These are phyloP conservation scores for Ochotona curzoniae DNA, from an alignment of 2,113 vertebrate species.

Conservation along the genomic window DNA sequence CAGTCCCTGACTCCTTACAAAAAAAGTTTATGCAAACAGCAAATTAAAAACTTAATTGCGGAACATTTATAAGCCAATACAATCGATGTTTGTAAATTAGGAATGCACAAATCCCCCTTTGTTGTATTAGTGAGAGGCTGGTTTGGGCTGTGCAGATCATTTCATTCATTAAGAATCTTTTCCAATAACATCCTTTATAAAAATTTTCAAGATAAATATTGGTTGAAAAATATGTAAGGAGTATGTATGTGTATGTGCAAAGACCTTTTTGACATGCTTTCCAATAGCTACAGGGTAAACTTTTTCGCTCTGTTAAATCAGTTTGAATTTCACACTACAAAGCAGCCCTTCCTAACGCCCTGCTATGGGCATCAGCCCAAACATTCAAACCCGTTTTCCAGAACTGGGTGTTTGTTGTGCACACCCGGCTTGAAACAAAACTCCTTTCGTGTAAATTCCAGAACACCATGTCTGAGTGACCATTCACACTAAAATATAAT, in stretches of 20 bases:
- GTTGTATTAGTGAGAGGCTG: too few species aligned
- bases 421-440: background rate
- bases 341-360: too few species aligned
- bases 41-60: background rate
- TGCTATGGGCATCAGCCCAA: too few species aligned
- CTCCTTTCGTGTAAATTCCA: background rate
- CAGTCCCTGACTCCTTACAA: background rate
- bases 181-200: background rate
- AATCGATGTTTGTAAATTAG: background rate
- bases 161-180: background rate
- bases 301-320: background rate
- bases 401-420: background rate
- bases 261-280: background rate
- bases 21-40: rapidly evolving
- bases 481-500: too few species aligned
- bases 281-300: rapidly evolving
- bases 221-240: background rate
- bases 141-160: background rate
- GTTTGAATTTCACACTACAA: too few species aligned
- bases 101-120: background rate
- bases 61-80: background rate
- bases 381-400: too few species aligned
- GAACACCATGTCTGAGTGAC: background rate
- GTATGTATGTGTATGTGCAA: too few species aligned
- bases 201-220: background rate